Percentiles rank a stretch among this genome's conserved stretches.
Evolutionary conservation across 2,113 vertebrate species (phyloP).

Genomic region (Vimba vimba): DNA sequence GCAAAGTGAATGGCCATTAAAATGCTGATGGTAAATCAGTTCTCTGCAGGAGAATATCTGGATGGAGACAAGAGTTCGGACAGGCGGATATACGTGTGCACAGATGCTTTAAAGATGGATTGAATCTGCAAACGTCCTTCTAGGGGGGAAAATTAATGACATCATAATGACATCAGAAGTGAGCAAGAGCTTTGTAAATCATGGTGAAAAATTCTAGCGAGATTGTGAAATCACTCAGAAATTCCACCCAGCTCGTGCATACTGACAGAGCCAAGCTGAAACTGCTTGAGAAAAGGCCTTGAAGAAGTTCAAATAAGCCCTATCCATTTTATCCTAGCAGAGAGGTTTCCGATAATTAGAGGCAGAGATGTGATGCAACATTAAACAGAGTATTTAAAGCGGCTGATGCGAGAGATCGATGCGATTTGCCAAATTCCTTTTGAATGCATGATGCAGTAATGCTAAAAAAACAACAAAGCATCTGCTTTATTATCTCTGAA

Average conservation of each 20-base stretch:
- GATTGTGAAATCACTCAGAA: not conserved
- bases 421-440: slow-evolving; percentile 31
- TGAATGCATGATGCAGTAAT: slow-evolving; percentile 2
- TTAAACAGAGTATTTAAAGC: slow-evolving; percentile 49
- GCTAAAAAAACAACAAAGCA: slow-evolving; percentile 9
- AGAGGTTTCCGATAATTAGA: slow-evolving; percentile 48
- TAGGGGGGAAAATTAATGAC: not conserved
- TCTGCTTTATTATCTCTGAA: slow-evolving; percentile 22
- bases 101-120: not conserved
- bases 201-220: not conserved
- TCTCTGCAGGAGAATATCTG: slow-evolving; percentile 19
- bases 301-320: slow-evolving; percentile 35
- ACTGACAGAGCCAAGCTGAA: not conserved
- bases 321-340: slow-evolving; percentile 37
- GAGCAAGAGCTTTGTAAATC: not conserved
- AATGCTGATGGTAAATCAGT: slow-evolving; percentile 57
- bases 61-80: slow-evolving; percentile 8
- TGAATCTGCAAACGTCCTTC: not conserved
- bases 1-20: slow-evolving; percentile 53
- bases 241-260: not conserved
- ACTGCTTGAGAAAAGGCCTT: slow-evolving; percentile 23
- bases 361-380: slow-evolving; percentile 49
- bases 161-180: slow-evolving; percentile 12
- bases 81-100: not conserved
- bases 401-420: slow-evolving; percentile 28